A percentile compares a stretch with the other conserved stretches of the same genome.
These are phyloP conservation scores for Hypotaenidia okinawae DNA, from an alignment of 2,797 vertebrate genomes.

Conservation along the genomic window DNA sequence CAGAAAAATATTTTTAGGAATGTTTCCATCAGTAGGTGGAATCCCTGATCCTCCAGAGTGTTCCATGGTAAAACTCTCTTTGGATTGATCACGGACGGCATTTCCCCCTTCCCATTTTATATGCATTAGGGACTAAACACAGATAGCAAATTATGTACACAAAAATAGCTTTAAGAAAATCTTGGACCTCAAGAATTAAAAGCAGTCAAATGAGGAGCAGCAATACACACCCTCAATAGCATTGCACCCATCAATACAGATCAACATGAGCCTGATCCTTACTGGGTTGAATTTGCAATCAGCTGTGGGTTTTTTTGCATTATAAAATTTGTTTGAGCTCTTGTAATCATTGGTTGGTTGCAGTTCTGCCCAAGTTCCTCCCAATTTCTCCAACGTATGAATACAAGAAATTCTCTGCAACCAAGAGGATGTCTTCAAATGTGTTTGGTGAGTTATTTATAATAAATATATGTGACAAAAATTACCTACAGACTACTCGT, in stretches of 20 bases:
- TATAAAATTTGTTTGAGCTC: slow-evolving; percentile 13
- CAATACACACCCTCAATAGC: neutral
- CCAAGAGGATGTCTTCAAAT: slow-evolving; percentile 2
- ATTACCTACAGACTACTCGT: slow-evolving; percentile 54
- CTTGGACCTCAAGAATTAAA: neutral
- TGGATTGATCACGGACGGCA: neutral
- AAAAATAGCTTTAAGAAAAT: neutral
- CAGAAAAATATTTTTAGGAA: neutral
- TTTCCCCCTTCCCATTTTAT: neutral
- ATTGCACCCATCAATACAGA: slow-evolving; percentile 31
- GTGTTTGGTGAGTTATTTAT: slow-evolving; percentile 24
- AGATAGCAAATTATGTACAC: neutral
- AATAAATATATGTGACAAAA: slow-evolving; percentile 43
- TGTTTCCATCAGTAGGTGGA: neutral
- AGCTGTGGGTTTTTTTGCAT: neutral
- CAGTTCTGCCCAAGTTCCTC: neutral
- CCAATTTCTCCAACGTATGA: neutral
- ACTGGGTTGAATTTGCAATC: neutral
- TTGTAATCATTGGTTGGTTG: neutral
- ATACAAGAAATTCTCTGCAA: neutral
- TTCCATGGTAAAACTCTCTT: neutral
- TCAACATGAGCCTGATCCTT: neutral
- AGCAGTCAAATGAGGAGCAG: neutral
- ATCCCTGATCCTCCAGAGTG: neutral
- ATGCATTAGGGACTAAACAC: neutral